Evolutionary conservation across 2,888 invertebrate genomes (phyloP), one percentile per base, ranked within the genome.

Genomic region (Molorchus minor): DNA sequence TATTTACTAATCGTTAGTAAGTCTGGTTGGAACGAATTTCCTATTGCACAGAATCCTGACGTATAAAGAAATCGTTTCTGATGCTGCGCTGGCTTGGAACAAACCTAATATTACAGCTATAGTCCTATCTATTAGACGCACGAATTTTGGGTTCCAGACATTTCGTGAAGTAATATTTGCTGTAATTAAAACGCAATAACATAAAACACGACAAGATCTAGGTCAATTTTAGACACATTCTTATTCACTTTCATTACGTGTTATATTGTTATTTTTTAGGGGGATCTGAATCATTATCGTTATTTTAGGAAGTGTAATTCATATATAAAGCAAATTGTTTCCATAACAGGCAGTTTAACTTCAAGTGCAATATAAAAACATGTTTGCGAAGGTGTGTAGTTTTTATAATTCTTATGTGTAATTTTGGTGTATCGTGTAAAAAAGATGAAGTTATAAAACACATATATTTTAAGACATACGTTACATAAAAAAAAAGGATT

Each of bases 181-280:
- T 20, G 2, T 41, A 52, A 52, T 52, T 52, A 52, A 51, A 51
- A 25, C 12, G 5, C 3, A 33, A 41, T 36, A 36, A 20, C 43
- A 46, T 35, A 41, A 29, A n/a, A 41, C 19, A 15, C 43, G 43
- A 40, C 16, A 46, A 12, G 47, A 59, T 49, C 41, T 59, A 33
- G 59, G 59, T 55, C 59, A 55, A 46, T 47, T 59, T 59, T 59
- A 55, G 47, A 29, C 33, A 52, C 52, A 51, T 58, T 44, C 46
- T 33, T 45, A 38, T 33, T 46, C 40, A 59, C 59, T 59, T 59
- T 59, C 59, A 59, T 57, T 43, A 45, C 33, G 57, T 44, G 35
- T 49, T 43, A 17, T 29, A 40, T 57, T 51, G 44, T 47, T 30
- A 43, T 44, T 36, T 57, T 51, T 46, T 20, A 1, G 44, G 43